Evolutionary conservation across 2,888 invertebrate species (phyloP).

Genomic region (Nomada ruficornis): DNA sequence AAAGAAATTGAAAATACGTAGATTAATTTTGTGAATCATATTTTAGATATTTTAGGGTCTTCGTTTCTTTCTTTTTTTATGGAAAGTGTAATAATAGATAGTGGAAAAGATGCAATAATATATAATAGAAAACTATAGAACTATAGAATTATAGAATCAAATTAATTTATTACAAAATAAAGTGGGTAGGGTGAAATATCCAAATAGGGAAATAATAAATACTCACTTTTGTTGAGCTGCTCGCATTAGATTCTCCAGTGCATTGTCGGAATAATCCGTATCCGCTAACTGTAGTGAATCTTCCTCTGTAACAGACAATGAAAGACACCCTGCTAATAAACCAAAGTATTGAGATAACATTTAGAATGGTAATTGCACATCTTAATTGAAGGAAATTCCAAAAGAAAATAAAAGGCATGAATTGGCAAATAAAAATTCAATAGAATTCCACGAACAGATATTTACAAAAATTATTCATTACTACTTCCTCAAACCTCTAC

Average conservation of each 20-base stretch:
- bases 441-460: too few relatives aligned
- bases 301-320: conserved; percentile 72
- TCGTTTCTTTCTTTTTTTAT: too few relatives aligned
- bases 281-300: conserved; percentile 73
- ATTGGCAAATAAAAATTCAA: not conserved
- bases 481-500: not conserved
- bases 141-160: not conserved
- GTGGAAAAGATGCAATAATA: too few relatives aligned
- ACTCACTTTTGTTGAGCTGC: conserved; percentile 90
- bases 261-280: conserved; percentile 88
- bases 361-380: not conserved
- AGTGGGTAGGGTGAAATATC: not conserved
- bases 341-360: not conserved
- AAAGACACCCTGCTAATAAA: not conserved
- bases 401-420: not conserved
- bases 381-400: too few relatives aligned
- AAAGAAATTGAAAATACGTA: too few relatives aligned
- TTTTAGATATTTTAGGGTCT: too few relatives aligned
- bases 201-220: conserved; percentile 32
- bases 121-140: not conserved
- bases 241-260: conserved; percentile 88
- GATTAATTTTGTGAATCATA: too few relatives aligned
- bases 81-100: too few relatives aligned
- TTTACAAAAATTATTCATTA: not conserved
- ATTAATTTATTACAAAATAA: not conserved